These are phyloP conservation scores for Patiria pectinifera DNA, from an alignment of 53 echinoderm and acorn worm genomes.

Conservation along the genomic window DNA sequence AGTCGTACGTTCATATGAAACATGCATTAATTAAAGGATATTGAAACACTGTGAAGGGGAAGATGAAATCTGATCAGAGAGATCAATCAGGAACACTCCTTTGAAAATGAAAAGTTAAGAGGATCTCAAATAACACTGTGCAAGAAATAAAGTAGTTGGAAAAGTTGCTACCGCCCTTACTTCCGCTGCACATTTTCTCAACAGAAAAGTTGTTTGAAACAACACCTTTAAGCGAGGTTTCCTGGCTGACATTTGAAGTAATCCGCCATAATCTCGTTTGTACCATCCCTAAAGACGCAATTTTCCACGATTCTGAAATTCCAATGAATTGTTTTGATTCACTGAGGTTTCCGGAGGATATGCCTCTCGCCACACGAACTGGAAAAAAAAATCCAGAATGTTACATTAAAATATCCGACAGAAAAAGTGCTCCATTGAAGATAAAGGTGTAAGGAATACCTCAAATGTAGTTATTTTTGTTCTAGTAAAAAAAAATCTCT, in stretches of 20 bases:
- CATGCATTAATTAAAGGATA: too few relatives aligned
- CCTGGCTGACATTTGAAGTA: not conserved
- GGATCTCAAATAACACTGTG: not conserved
- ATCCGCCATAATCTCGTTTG: constrained; percentile 1
- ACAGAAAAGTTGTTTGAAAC: not conserved
- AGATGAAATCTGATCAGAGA: not conserved
- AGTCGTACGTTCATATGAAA: too few relatives aligned
- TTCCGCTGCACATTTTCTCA: not conserved
- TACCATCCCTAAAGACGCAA: constrained; percentile 12
- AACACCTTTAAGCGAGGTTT: not conserved
- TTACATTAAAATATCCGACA: not conserved
- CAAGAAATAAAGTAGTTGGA: not conserved
- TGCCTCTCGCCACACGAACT: not conserved
- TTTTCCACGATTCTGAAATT: not conserved
- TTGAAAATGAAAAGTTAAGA: not conserved
- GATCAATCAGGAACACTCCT: not conserved
- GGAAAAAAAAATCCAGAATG: not conserved
- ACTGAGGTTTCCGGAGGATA: not conserved
- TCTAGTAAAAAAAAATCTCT: not conserved
- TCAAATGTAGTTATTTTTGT: not conserved
- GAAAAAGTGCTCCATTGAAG: not conserved
- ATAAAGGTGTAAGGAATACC: not conserved
- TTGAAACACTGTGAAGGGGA: not conserved
- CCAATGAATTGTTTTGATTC: not conserved
- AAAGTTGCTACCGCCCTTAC: not conserved